Evolutionary conservation across 2,113 vertebrate genomes (phyloP), one percentile per base, ranked within the genome.

Genomic region (Corvus hawaiiensis): DNA sequence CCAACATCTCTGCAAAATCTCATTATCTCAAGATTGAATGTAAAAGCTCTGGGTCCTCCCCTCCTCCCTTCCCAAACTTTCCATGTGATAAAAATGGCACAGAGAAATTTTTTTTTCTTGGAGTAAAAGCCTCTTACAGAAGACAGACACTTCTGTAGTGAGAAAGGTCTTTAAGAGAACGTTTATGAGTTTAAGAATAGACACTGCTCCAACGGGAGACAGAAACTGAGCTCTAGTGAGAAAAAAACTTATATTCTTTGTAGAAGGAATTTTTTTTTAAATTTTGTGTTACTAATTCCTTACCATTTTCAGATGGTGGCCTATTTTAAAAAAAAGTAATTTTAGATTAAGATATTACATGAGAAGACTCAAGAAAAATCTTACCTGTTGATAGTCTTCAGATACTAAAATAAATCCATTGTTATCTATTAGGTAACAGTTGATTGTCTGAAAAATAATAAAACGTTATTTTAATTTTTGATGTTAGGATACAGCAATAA

Each of bases 401-500:
- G 99, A 98, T 35, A 99, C 99, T 95, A 99, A 98, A 97, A 99
- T 98, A 91, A 99, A 99, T 82, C 99, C 99, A 43, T 99, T 99
- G 97, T 99, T 99, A 98, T 99, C 99, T 91, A 99, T 99, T 91
- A 99, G 98, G 97, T 99, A 99, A 97, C 99, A 99, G 96, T 98
- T 99, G 88, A 99, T 99, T 81, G 99, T 97, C 99, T 99, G 97
- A 94, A 97, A 95, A 95, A 94, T 51, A 87, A 80, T 44, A 56
- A 66, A 74, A 41, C 39, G 56, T 9, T 52, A 41, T 66, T 90
- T 89, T 33, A 83, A 24, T 32, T 79, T 78, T 71, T 76, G 0
- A 33, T 79, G 86, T 92, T 64, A 69, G 17, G 30, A 54, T 32
- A 56, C 2, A 37, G 18, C 14, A 56, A 8, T 39, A 84, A 78